phyloP scores from a whole-genome alignment of 2,113 vertebrate genomes.

The Chaetorhynchus papuensis region DNA sequence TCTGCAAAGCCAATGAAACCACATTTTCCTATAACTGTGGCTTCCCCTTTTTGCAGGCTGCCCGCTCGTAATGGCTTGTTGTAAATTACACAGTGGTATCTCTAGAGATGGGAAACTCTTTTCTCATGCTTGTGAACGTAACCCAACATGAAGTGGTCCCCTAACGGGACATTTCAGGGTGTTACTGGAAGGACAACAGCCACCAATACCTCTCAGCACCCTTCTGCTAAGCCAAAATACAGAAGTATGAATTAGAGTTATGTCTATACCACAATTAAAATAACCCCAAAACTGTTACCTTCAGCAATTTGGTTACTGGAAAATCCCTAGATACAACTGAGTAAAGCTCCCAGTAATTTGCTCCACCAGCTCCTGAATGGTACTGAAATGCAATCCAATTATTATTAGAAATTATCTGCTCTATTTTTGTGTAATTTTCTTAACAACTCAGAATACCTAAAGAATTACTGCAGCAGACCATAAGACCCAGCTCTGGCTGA shows the following conservation, averaged over 20 bases:
- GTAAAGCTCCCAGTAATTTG: not conserved
- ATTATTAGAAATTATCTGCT: not conserved
- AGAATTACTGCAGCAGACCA: not conserved
- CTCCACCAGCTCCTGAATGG: not conserved
- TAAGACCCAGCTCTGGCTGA: not conserved
- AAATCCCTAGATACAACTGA: not conserved
- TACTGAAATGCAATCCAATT: not conserved
- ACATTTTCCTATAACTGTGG: conserved; percentile 36
- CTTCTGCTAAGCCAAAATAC: not conserved
- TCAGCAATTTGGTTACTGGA: not conserved
- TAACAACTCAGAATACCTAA: not conserved
- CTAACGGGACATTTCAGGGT: not conserved
- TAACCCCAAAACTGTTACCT: not conserved
- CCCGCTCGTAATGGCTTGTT: not conserved
- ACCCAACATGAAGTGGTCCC: not conserved
- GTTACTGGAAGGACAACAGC: not conserved
- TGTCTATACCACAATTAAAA: not conserved
- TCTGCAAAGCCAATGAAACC: conserved; percentile 48
- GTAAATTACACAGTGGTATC: not conserved
- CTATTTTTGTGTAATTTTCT: not conserved
- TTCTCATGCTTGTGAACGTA: not conserved
- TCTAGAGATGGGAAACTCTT: not conserved
- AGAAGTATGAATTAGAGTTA: not conserved
- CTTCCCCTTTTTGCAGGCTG: conserved; percentile 7
- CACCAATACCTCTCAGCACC: not conserved